These are phyloP conservation scores for Heterotilapia buettikoferi DNA, from an alignment of 2,113 vertebrate species.

Conservation along the genomic window DNA sequence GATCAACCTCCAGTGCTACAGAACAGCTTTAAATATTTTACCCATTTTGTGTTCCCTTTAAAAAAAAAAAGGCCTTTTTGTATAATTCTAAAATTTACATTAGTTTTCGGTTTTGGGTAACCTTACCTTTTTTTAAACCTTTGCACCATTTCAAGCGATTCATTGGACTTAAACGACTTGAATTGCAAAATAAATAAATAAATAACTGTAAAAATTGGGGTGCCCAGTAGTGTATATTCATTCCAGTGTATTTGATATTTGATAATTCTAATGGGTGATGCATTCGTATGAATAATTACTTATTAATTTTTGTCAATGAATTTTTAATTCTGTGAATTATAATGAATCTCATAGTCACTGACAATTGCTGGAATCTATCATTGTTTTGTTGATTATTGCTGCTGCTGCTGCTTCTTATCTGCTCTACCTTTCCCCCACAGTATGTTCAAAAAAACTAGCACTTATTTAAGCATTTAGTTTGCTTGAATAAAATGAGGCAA, in stretches of 20 bases:
- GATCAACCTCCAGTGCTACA: background rate
- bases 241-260: background rate
- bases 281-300: background rate
- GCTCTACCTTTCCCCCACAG: background rate
- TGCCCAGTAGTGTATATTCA: background rate
- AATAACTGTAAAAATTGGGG: background rate
- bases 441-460: background rate
- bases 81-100: background rate
- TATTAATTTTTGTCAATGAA: background rate
- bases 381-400: constrained; percentile 9
- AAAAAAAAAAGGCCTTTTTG: background rate
- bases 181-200: background rate
- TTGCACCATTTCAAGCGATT: background rate
- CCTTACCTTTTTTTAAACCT: background rate
- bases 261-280: background rate
- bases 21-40: background rate
- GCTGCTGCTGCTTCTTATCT: background rate
- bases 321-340: constrained; percentile 21
- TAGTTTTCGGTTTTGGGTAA: background rate
- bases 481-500: background rate
- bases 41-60: background rate
- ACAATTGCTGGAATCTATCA: constrained; percentile 13
- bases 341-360: constrained; percentile 7
- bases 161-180: background rate
- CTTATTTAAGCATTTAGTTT: background rate